phyloP scores from a whole-genome alignment of 2,797 vertebrate species.

The Gorsachius magnificus region DNA sequence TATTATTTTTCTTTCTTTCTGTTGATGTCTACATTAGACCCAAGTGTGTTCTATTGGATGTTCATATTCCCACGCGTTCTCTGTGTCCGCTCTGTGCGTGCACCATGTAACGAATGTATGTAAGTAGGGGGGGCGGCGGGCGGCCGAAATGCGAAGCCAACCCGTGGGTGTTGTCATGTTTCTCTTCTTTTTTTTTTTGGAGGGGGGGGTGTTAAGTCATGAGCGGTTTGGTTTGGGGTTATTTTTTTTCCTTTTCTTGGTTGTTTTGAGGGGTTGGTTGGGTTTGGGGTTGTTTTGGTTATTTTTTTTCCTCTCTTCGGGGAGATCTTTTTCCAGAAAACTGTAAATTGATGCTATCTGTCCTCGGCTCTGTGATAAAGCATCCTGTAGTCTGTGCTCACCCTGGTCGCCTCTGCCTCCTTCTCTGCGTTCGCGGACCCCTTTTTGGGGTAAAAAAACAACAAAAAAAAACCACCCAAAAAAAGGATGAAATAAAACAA shows the following conservation, averaged over 20 bases:
- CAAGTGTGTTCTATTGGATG: not conserved
- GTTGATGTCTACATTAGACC: not conserved
- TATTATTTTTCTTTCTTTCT: not conserved
- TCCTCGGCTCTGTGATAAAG: not conserved
- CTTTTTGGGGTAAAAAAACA: too few relatives aligned
- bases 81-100: not conserved
- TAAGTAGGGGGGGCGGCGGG: not conserved
- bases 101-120: not conserved
- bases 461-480: too few relatives aligned
- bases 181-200: not conserved
- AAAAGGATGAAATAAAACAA: accelerated
- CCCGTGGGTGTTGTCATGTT: not conserved
- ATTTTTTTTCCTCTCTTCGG: not conserved
- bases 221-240: not conserved
- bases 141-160: not conserved
- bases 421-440: not conserved
- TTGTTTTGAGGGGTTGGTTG: not conserved
- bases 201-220: not conserved
- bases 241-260: not conserved
- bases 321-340: not conserved
- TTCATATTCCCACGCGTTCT: not conserved
- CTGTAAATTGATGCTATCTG: not conserved
- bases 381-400: not conserved
- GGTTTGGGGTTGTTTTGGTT: too few relatives aligned
- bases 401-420: not conserved